Percentiles rank a stretch among this genome's conserved stretches.
phyloP scores from a whole-genome alignment of 2,797 vertebrate genomes.

The Danio kyathit region DNA sequence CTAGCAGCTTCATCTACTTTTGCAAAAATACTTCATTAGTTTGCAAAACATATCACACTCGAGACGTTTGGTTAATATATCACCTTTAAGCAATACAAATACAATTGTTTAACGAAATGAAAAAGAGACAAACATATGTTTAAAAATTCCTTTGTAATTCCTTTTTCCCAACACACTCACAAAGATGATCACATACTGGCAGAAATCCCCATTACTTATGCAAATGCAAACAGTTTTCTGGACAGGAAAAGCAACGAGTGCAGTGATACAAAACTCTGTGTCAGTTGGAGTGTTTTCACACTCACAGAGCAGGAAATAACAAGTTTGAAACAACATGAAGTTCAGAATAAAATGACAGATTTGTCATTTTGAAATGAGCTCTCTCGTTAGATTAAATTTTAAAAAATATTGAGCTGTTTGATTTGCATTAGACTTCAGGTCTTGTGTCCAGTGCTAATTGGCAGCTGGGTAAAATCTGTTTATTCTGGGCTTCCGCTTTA shows the following conservation, averaged over 20 bases:
- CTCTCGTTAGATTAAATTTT: background rate
- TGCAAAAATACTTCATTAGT: no score
- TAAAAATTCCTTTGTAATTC: no score
- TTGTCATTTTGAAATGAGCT: background rate
- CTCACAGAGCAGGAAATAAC: background rate
- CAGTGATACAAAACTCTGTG: background rate
- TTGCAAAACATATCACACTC: no score
- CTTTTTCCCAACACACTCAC: no score
- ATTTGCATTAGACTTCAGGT: background rate
- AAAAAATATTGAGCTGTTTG: background rate
- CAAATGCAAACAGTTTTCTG: background rate
- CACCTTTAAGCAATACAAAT: no score
- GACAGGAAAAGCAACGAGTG: background rate
- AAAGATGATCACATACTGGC: background rate
- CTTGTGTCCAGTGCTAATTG: slow-evolving; percentile 39
- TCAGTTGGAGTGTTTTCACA: background rate
- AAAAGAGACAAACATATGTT: no score
- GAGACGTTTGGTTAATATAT: no score
- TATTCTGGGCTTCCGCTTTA: slow-evolving; percentile 39
- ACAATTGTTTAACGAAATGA: no score
- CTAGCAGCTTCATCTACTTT: no score
- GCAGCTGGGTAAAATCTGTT: slow-evolving; percentile 36
- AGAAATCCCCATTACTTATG: background rate
- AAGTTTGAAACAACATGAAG: background rate
- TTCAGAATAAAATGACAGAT: background rate